These are phyloP conservation scores for Hyperoplus immaculatus DNA, from an alignment of 2,797 vertebrate species.

Conservation along the genomic window DNA sequence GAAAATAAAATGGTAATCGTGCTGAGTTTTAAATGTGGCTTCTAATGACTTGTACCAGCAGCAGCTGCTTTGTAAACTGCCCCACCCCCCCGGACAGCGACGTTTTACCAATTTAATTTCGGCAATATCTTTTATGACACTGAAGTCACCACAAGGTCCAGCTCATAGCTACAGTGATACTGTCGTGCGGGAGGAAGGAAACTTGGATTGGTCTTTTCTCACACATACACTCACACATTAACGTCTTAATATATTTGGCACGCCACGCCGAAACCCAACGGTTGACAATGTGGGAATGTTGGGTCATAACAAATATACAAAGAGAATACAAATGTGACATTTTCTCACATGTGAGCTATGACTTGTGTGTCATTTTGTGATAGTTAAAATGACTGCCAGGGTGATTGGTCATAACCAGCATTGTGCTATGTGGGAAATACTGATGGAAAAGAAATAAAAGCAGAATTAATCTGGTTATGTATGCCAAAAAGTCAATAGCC, in stretches of 20 bases:
- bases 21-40: constrained; percentile 66
- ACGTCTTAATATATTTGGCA: constrained; percentile 50
- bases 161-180: constrained; percentile 62
- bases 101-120: constrained; percentile 64
- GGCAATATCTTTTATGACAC: constrained; percentile 71
- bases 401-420: constrained; percentile 14
- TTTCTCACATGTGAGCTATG: constrained; percentile 19
- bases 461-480: constrained; percentile 6
- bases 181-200: constrained; percentile 51
- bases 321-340: not conserved
- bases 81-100: constrained; percentile 28
- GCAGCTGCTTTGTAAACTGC: constrained; percentile 47
- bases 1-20: constrained; percentile 73
- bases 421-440: constrained; percentile 23
- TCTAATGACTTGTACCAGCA: constrained; percentile 67
- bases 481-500: constrained; percentile 11
- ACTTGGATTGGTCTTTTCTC: constrained; percentile 48
- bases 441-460: constrained; percentile 26
- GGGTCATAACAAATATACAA: constrained; percentile 19
- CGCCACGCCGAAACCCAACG: not conserved
- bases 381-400: constrained; percentile 13
- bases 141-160: constrained; percentile 67
- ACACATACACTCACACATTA: constrained; percentile 16
- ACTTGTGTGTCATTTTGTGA: constrained; percentile 33
- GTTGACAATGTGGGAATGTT: constrained; percentile 46